Percentiles rank a stretch among this genome's conserved stretches.
Conservation (phyloP, 2,113 vertebrate genomes). For the Sander vitreus region DNA sequence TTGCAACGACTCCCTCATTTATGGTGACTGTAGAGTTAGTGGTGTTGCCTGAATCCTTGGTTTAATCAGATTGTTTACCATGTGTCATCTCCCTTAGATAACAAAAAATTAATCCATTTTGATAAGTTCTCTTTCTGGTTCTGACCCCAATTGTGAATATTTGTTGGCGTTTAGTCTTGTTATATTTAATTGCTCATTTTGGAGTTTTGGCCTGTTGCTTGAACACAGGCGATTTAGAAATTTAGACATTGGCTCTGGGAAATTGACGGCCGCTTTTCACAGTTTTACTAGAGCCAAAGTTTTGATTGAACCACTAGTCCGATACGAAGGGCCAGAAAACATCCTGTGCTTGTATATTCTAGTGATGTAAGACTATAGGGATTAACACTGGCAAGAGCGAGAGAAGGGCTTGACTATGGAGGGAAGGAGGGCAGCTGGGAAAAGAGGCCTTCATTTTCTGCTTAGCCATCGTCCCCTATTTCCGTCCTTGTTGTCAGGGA, state of each 20-base stretch:
- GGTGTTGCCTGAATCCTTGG: background rate
- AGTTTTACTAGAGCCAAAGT: background rate
- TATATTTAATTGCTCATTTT: background rate
- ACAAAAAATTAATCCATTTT: background rate
- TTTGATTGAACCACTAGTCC: background rate
- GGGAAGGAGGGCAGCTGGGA: constrained; percentile 2
- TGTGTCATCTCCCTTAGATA: background rate
- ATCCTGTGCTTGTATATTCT: background rate
- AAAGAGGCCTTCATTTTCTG: constrained; percentile 43
- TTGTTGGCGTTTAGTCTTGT: background rate
- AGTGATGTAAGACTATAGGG: too few species aligned
- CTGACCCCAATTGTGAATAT: background rate
- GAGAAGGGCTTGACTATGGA: too few species aligned
- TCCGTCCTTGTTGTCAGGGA: constrained; percentile 48
- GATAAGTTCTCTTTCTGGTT: background rate
- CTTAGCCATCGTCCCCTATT: constrained; percentile 67
- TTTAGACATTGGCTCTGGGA: background rate
- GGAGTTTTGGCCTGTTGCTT: background rate
- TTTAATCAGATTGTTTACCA: background rate
- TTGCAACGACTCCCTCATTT: background rate
- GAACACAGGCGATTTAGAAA: background rate
- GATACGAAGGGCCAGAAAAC: background rate
- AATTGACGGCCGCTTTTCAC: too few species aligned
- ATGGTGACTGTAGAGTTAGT: background rate
- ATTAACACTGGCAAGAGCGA: background rate